These are phyloP conservation scores for Pseudochirops corinnae DNA, from an alignment of 2,797 vertebrate species.

Conservation along the genomic window DNA sequence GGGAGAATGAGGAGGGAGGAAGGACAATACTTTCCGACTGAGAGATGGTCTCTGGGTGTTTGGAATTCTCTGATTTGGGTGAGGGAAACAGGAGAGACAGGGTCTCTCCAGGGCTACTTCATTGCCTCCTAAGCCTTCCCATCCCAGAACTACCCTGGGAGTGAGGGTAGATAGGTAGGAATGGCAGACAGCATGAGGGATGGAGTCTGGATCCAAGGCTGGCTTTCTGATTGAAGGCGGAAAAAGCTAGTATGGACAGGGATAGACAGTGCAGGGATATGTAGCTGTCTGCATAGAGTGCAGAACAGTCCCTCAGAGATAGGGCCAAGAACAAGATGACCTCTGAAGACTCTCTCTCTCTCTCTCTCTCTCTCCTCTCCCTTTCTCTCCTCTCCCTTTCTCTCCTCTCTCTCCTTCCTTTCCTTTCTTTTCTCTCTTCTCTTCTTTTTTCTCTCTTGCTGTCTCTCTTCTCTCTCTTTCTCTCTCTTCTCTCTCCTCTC, in stretches of 20 bases:
- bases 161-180: neutral
- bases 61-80: slow-evolving; percentile 2
- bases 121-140: neutral
- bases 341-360: too few relatives aligned
- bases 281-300: neutral
- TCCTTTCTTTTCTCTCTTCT: too few relatives aligned
- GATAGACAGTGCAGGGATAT: neutral
- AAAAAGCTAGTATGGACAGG: neutral
- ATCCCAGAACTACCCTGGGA: neutral
- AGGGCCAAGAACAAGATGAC: neutral
- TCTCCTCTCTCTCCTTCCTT: neutral
- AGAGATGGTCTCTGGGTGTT: neutral
- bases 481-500: too few relatives aligned
- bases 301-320: neutral
- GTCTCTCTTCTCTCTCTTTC: too few relatives aligned
- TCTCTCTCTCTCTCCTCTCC: too few relatives aligned
- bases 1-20: neutral
- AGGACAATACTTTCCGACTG: neutral
- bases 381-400: too few relatives aligned
- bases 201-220: neutral
- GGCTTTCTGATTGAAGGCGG: neutral
- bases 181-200: neutral
- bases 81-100: neutral
- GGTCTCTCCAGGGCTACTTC: neutral
- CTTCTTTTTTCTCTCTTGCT: too few relatives aligned